A percentile compares a stretch with the other conserved stretches of the same genome.
Evolutionary conservation across 2,888 invertebrate genomes (phyloP).

Genomic region (Deilephila elpenor): DNA sequence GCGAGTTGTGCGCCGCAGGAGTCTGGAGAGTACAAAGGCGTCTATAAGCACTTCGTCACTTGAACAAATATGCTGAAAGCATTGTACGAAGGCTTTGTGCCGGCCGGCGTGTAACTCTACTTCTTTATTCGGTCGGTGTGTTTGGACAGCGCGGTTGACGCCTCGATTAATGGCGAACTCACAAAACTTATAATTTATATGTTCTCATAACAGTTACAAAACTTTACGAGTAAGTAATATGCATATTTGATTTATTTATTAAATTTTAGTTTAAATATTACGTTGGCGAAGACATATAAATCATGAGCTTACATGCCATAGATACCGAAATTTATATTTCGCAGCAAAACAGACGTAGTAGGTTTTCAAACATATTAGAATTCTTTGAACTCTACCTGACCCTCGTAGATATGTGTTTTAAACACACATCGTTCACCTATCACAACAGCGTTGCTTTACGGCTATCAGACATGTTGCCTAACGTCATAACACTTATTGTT

Average conservation of each 20-base stretch:
- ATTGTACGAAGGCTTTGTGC: conserved; percentile 65
- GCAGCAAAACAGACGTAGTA: background rate
- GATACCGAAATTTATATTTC: background rate
- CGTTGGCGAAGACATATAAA: background rate
- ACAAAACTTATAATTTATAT: conserved; percentile 23
- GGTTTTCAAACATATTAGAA: conserved; percentile 7
- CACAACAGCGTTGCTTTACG: conserved; percentile 51
- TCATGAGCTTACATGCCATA: background rate
- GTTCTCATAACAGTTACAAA: background rate
- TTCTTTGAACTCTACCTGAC: conserved; percentile 19
- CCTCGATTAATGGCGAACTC: conserved; percentile 64
- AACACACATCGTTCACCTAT: conserved; percentile 57
- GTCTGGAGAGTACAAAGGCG: conserved; percentile 62
- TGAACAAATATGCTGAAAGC: conserved; percentile 71
- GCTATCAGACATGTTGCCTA: conserved; percentile 56
- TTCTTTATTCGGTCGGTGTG: conserved; percentile 63
- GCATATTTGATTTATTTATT: conserved; percentile 25
- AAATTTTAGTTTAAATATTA: background rate
- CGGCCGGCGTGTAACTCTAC: conserved; percentile 66
- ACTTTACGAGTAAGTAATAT: background rate
- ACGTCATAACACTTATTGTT: conserved; percentile 67
- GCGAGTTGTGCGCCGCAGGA: conserved; percentile 60
- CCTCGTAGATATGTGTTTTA: conserved; percentile 29
- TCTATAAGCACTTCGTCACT: conserved; percentile 72
- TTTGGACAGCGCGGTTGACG: conserved; percentile 71